Percentiles rank a stretch among this genome's conserved stretches.
These are phyloP conservation scores for Eupithecia tripunctaria DNA, from an alignment of 2,888 invertebrate genomes.

Conservation along the genomic window DNA sequence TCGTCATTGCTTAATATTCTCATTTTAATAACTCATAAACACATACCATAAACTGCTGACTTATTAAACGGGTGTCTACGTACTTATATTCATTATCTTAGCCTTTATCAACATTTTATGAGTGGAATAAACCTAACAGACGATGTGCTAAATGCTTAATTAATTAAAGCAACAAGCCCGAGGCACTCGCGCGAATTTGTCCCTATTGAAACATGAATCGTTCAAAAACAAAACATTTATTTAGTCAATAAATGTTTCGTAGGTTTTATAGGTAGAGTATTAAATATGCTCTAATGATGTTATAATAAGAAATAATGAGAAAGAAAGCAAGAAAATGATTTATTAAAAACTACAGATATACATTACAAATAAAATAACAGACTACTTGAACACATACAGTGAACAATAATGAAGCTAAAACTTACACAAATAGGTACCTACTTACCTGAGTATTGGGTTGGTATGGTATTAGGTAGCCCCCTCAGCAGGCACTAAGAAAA, in stretches of 20 bases:
- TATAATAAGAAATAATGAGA: too few species aligned
- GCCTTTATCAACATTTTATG: constrained; percentile 25
- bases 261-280: too few species aligned
- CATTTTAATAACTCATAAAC: constrained; percentile 63
- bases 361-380: too few species aligned
- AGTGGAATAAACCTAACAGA: constrained; percentile 7
- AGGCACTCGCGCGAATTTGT: not conserved
- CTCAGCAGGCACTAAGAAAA: too few species aligned
- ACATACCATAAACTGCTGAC: constrained; percentile 52
- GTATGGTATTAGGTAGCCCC: too few species aligned
- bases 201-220: not conserved
- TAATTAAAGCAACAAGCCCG: not conserved
- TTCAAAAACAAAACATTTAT: not conserved
- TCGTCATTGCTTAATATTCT: constrained; percentile 37
- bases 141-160: not conserved
- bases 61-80: constrained; percentile 54
- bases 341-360: too few species aligned
- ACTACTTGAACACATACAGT: too few species aligned
- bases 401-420: too few species aligned
- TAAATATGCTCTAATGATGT: too few species aligned
- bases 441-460: too few species aligned
- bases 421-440: too few species aligned
- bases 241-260: too few species aligned
- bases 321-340: not conserved
- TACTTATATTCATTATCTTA: constrained; percentile 52